Base-by-base conservation (phyloP, 2,888 invertebrate species). In the Drosophila kokeensis region DNA sequence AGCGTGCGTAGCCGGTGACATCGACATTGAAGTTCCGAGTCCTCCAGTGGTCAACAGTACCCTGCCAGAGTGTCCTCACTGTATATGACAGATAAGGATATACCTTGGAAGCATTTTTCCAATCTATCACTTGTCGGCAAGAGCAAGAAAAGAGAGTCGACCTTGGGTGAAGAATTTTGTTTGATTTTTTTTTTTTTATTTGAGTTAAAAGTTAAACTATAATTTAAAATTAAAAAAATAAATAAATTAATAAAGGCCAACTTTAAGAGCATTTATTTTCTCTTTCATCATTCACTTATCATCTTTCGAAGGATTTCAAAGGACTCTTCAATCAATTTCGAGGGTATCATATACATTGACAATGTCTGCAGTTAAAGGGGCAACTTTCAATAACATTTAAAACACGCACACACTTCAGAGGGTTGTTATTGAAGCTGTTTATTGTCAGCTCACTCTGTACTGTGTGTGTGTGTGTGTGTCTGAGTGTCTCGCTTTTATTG, bases 311-410 rank as follows among this genome's bases (percentile, higher is more conserved):
- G 45, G 15, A 24, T 24, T 24, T 24, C 4, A 24, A 24, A 11
- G 49, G 27, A 49, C 18, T 27, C 27, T 27, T 11, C 2, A 18
- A 7, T 11, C 13, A 8, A 29, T 34, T 30, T 27, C 13, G 32
- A 73, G 65, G 49, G 73, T 58, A 73, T 73, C 36, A 10, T 11
- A 50, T 8, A n/a, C 77, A 77, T 77, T 69, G 75, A 67, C 86
- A 68, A 66, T 78, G 75, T 86, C 86, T 76, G 77, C 75, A 59
- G 54, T 70, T 67, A 64, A 65, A 60, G 63, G 52, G 52, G 42
- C 40, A 61, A 76, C 81, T 73, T 81, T 73, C 83, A 81, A 81
- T 81, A 76, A 76, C 76, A 79, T 79, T 82, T 72, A 68, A 78
- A 64, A 69, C 38, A 76, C 50, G 49, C 65, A 49, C 59, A 36